Base-by-base conservation (phyloP, 1,140 invertebrate species). In the Caenorhabditis tropicalis region DNA sequence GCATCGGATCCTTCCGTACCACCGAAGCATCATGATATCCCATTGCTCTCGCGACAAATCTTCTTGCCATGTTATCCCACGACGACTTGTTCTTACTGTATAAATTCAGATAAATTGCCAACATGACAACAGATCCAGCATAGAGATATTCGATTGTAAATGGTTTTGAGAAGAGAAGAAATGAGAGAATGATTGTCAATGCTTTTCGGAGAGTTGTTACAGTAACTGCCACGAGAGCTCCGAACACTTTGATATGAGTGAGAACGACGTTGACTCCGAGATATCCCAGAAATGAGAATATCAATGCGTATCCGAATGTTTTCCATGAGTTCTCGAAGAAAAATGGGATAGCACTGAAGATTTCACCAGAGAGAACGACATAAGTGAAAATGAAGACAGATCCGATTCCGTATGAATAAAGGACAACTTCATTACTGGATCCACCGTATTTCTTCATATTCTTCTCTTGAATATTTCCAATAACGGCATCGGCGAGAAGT, bases 401-500 rank as follows among this genome's bases (percentile, higher is more conserved):
- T 39, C 96, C 96, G 89, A 98, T 94, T 1, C 94, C 94, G 92
- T 98, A 97, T 0, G 96, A 97, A 91, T 96, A 98, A 33, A 97
- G 93, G 3, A 98, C 96, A 85, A 98, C 95, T 94, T 98, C 96
- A 85, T 94, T 94, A 92, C 96, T 97, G 0, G 94, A 93, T 4
- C 95, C 95, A 87, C 94, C 93, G 90, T 94, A 93, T 84, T 94
- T 93, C 89, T 95, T 95, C 94, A 98, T 96, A 0, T 94, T 94
- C 92, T 97, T 97, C 91, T 98, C 96, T 93, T 98, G 96, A 3
- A 98, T 94, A 93, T 98, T 98, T 49, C 96, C 96, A 88, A 98
- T 98, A 36, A 95, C 93, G 1, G 96, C 96, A 93, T 98, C 96
- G 89, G 96, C 97, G 12, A 96, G 91, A 48, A 98, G 92, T 0